These are phyloP conservation scores for Platycnemis pennipes DNA, from an alignment of 2,888 invertebrate genomes.

Conservation along the genomic window DNA sequence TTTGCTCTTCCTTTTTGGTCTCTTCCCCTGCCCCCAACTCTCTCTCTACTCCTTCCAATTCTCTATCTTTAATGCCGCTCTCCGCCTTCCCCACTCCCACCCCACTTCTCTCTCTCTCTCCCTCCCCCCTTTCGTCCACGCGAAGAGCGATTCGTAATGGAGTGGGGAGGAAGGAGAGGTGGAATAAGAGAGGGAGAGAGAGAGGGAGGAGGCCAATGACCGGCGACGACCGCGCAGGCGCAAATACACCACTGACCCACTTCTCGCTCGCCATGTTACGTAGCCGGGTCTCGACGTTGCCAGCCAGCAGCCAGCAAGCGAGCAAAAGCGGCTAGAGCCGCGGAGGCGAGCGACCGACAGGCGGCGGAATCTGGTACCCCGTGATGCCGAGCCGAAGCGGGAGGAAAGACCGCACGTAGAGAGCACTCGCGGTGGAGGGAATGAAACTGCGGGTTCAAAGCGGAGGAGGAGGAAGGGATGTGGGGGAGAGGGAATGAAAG, in stretches of 20 bases:
- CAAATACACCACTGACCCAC: constrained; percentile 65
- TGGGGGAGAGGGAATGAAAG: neutral
- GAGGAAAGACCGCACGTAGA: neutral
- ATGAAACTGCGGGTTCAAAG: neutral
- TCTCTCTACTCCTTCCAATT: too few species aligned
- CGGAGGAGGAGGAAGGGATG: neutral
- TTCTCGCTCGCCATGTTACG: constrained; percentile 49
- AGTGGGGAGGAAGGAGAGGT: neutral
- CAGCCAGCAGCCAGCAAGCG: constrained; percentile 38
- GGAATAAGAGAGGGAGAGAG: neutral
- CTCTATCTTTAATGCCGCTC: too few species aligned
- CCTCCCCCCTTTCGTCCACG: neutral
- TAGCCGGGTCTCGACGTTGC: constrained; percentile 44
- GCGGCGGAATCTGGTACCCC: constrained; percentile 19
- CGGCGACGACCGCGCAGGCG: constrained; percentile 58
- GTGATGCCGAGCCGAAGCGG: neutral
- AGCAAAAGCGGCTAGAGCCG: neutral
- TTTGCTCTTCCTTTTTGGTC: constrained; percentile 4
- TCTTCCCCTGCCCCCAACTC: neutral
- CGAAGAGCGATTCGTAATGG: neutral
- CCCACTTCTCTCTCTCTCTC: neutral
- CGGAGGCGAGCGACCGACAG: neutral
- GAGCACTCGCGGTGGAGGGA: neutral
- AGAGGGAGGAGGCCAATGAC: constrained; percentile 64
- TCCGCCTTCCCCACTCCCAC: too few species aligned